Base-by-base conservation (phyloP, 2,888 invertebrate genomes). In the Drepana falcataria region DNA sequence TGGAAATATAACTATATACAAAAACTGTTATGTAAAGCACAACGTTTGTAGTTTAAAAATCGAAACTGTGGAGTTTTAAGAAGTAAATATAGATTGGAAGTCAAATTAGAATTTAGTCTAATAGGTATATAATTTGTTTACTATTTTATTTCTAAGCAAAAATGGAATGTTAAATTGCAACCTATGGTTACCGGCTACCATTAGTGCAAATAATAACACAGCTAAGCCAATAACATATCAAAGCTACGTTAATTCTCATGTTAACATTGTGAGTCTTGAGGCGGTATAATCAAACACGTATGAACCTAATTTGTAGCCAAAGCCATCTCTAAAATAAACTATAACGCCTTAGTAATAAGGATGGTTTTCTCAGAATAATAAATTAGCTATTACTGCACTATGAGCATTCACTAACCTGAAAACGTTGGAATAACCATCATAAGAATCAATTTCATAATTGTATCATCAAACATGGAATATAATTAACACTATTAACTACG, bases 81-180 rank as follows among this genome's bases (percentile, higher is more conserved):
- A n/a, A n/a, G n/a, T n/a, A n/a, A n/a, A n/a, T n/a, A n/a, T n/a
- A n/a, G n/a, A 40, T 21, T 51, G 40, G 49, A 51, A 40, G 49
- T 51, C 40, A 40, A 40, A 40, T 51, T 34, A 35, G 21, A 41
- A 44, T 44, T 44, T 9, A 44, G 9, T 9, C 44, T 44, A 44
- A 44, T 44, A 44, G n/a, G n/a, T n/a, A n/a, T n/a, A n/a, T n/a
- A 44, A 44, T 44, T 9, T 9, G 44, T 9, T 44, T 44, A 9
- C 9, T 9, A 34, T 63, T 48, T 59, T 71, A 21, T 63, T 62
- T 66, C 65, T 66, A 69, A 67, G 68, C 69, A 59, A 65, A 66
- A 68, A 56, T 86, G 86, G 86, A 87, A 87, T 87, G 85, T 86
- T 79, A 79, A 73, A 65, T 81, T 83, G 86, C 83, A 83, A 83